Base-by-base conservation (phyloP, 1,140 invertebrate species). In the Cryptotermes secundus region DNA sequence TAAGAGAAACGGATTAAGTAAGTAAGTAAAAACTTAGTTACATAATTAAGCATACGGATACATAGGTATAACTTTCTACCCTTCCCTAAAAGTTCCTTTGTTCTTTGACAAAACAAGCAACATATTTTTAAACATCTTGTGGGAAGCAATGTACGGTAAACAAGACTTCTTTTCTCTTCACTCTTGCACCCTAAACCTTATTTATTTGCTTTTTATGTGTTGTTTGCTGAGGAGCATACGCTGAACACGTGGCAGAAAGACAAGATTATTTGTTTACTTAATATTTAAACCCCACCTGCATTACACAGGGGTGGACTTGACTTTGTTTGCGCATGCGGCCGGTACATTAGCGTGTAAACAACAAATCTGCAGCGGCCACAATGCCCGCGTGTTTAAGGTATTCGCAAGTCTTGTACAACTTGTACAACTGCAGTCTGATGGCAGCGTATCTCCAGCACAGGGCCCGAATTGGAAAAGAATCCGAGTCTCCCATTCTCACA, bases 231-330 rank as follows among this genome's bases (percentile, higher is more conserved):
- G 26, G 4, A 72, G 59, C 59, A 72, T 72, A 72, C 59, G 59
- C 59, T 72, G 59, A 72, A 72, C 59, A 72, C 59, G 59, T 72
- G 59, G 53, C 59, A n/a, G 26, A 72, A 22, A 72, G 59, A 72
- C 59, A 72, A 72, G 59, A 72, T 31, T 31, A 31, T 72, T 72
- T 72, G 59, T 72, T 72, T 72, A 31, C 59, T 31, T 31, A 72
- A 72, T 31, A 72, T 72, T 31, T 72, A 31, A 72, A 31, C 6
- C 59, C n/a, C 59, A 72, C 53, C 53, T 59, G 22, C 53, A 59
- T 24, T n/a, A 59, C 19, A 59, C 19, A 59, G 53, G 22, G 53
- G 53, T 24, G 24, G 38, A 42, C 38, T 42, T 6, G 38, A 14
- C 38, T 42, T 42, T 42, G 38, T 42, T 42, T 42, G 16, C 38